These are phyloP conservation scores for Pheosia tremula DNA, from an alignment of 2,888 invertebrate genomes.

Conservation along the genomic window DNA sequence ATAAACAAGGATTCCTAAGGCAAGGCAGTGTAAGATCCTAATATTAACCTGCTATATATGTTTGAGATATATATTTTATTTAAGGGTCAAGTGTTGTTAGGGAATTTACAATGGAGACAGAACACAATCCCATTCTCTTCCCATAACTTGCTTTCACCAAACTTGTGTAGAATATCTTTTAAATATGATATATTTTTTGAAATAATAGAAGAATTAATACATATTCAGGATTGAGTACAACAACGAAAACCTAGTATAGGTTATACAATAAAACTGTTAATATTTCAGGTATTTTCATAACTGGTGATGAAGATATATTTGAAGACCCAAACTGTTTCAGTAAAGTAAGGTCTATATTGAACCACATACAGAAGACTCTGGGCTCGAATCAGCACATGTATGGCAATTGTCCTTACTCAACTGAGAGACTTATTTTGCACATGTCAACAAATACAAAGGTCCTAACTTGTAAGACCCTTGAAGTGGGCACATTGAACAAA, in stretches of 20 bases:
- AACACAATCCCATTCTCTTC: too few species aligned
- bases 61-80: too few species aligned
- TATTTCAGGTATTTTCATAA: slow-evolving; percentile 88
- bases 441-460: slow-evolving; percentile 81
- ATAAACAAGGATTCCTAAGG: not conserved
- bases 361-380: slow-evolving; percentile 83
- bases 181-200: too few species aligned
- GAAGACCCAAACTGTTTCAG: slow-evolving; percentile 81
- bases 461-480: slow-evolving; percentile 87
- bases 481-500: slow-evolving; percentile 73
- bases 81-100: too few species aligned
- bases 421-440: slow-evolving; percentile 88
- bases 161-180: too few species aligned
- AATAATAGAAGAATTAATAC: too few species aligned
- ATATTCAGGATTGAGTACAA: too few species aligned
- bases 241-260: too few species aligned
- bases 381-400: slow-evolving; percentile 83
- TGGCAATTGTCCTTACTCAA: slow-evolving; percentile 79
- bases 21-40: too few species aligned
- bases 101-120: too few species aligned
- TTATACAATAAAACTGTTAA: not conserved
- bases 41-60: too few species aligned
- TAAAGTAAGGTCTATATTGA: slow-evolving; percentile 85
- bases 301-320: slow-evolving; percentile 87
- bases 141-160: too few species aligned